Evolutionary conservation across 2,888 invertebrate genomes (phyloP), one percentile per base, ranked within the genome.

Genomic region (Elegia similella): DNA sequence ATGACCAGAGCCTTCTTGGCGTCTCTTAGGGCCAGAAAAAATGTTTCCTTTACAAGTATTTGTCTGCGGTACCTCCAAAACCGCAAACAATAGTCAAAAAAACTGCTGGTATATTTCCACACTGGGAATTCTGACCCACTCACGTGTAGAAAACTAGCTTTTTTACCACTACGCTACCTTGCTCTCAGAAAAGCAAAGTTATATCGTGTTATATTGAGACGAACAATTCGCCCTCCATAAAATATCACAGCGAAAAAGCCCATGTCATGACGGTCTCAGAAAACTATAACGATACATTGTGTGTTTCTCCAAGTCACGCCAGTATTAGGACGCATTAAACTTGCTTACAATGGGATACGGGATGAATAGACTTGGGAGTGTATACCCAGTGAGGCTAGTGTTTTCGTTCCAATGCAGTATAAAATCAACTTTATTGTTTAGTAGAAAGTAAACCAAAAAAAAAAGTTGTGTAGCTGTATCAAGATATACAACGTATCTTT

Each of bases 281-380:
- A 62, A 62, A 63, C 62, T 62, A 62, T 64, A 59, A 62, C 59
- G 69, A 59, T 72, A 72, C 65, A 71, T 65, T 62, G 61, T 61
- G 60, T 54, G 58, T 70, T 64, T 34, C 59, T 34, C 60, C 65
- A 56, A 70, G 72, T 75, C 75, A 75, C 56, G 38, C 59, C 67
- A 66, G 67, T 72, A 72, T 72, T 75, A 69, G 63, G 66, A 61
- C 69, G 68, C 70, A 70, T 75, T 73, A 75, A 66, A 75, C 70
- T 68, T 69, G 70, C 71, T 67, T 63, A 72, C 68, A 70, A 67
- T 69, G 66, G 70, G 65, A 62, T 66, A 67, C 62, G 61, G 69
- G 65, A 70, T 65, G 64, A 64, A 69, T 62, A 53, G 58, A 42
- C 52, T 46, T 6, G 16, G 16, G 34, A 17, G 17, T 50, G 10